Percentiles rank a stretch among this genome's conserved stretches.
These are phyloP conservation scores for Neomonachus schauinslandi DNA, from an alignment of 2,113 vertebrate species.

Conservation along the genomic window DNA sequence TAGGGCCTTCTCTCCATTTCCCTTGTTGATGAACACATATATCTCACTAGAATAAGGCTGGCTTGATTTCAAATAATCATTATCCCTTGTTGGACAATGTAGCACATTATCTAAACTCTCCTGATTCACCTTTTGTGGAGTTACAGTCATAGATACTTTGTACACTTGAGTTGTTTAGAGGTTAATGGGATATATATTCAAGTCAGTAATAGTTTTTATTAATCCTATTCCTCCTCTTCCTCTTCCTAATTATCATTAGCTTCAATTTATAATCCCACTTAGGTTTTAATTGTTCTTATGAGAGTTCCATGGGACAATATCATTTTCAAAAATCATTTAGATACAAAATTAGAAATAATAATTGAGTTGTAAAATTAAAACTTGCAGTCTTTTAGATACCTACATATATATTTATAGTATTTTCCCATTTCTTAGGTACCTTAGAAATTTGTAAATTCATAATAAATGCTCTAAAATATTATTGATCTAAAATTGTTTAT, in stretches of 20 bases:
- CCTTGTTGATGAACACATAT: neutral
- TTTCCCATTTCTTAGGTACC: neutral
- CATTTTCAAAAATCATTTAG: neutral
- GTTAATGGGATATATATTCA: neutral
- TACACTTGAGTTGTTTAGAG: neutral
- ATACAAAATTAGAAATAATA: neutral
- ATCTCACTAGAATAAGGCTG: neutral
- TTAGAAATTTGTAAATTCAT: neutral
- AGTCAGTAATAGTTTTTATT: neutral
- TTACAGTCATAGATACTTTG: neutral
- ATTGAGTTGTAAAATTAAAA: constrained; percentile 25
- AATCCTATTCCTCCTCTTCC: neutral
- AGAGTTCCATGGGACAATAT: neutral
- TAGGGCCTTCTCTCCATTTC: neutral
- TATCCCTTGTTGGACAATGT: neutral
- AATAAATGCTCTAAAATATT: neutral
- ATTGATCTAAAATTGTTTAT: neutral
- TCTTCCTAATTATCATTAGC: neutral
- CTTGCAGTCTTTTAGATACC: neutral
- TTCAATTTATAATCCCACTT: neutral
- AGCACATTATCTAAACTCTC: neutral
- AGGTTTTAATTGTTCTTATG: neutral
- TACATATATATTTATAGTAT: neutral
- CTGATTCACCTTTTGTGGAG: neutral
- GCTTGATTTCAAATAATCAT: neutral